Evolutionary conservation across 1,140 invertebrate genomes (phyloP).

Genomic region (Drosophila busckii): DNA sequence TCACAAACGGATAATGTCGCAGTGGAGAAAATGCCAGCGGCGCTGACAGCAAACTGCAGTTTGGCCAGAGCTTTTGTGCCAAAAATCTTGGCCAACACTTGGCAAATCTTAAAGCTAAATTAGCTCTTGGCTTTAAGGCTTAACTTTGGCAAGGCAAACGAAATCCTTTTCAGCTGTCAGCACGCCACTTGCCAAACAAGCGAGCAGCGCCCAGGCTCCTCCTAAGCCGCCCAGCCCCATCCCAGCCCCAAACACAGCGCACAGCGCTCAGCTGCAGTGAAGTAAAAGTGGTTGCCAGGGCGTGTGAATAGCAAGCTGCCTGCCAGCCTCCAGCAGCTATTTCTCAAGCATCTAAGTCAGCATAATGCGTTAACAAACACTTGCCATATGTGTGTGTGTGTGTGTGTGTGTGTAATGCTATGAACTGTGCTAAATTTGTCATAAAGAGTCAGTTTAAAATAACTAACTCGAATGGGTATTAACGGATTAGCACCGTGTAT

Average conservation of each 20-base stretch:
- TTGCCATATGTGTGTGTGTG: conserved; percentile 40
- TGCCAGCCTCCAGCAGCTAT: not conserved
- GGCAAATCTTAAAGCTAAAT: conserved; percentile 73
- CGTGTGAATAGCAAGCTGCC: conserved; percentile 42
- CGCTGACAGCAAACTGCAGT: conserved; percentile 41
- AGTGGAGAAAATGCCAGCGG: conserved; percentile 6
- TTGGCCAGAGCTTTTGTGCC: conserved; percentile 26
- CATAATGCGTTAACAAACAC: conserved; percentile 75
- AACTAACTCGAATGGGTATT: conserved; percentile 4
- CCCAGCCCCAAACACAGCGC: not conserved
- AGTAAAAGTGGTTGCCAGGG: conserved; percentile 62
- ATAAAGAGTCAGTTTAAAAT: conserved; percentile 1
- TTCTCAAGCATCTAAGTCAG: conserved; percentile 58
- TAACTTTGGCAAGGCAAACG: conserved; percentile 72
- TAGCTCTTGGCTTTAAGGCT: conserved; percentile 76
- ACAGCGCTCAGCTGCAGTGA: conserved; percentile 43
- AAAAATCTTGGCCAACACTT: conserved; percentile 31
- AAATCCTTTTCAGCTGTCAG: conserved; percentile 76
- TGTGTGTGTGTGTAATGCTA: conserved; percentile 4
- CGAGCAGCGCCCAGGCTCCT: conserved; percentile 6
- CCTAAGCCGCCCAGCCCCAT: too few species aligned
- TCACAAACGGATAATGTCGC: conserved; percentile 74
- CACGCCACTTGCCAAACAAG: conserved; percentile 73
- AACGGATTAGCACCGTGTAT: too few species aligned
- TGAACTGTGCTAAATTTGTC: conserved; percentile 21